Conservation (phyloP, 2,797 vertebrate species). For the Thripadectes ignobilis region DNA sequence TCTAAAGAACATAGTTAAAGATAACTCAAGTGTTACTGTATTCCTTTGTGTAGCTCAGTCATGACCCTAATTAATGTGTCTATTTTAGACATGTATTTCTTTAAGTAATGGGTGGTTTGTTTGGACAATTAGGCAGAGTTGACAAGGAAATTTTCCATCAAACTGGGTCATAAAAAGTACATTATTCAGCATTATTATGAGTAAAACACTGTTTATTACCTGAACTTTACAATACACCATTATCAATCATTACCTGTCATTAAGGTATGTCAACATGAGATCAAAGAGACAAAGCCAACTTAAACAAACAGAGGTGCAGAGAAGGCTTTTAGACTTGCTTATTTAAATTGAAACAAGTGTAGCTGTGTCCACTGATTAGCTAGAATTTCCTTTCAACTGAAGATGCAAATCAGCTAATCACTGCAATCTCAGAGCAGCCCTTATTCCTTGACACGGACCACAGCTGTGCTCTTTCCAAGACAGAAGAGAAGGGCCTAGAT, state of each 20-base stretch:
- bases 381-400: conserved; percentile 63
- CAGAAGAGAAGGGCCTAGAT: not conserved
- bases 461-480: conserved; percentile 28
- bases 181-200: conserved; percentile 87
- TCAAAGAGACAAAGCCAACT: conserved; percentile 81
- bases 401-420: conserved; percentile 66
- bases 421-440: conserved; percentile 14
- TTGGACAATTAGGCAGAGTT: conserved; percentile 82
- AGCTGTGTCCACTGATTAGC: conserved; percentile 46
- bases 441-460: conserved; percentile 9
- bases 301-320: conserved; percentile 80
- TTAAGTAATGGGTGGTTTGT: conserved; percentile 84
- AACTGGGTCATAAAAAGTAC: conserved; percentile 85
- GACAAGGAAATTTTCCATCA: conserved; percentile 85
- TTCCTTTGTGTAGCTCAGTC: conserved; percentile 78
- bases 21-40: conserved; percentile 81
- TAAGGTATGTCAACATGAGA: conserved; percentile 85
- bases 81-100: conserved; percentile 77
- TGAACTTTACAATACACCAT: conserved; percentile 81
- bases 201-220: conserved; percentile 84
- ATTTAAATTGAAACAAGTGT: conserved; percentile 68
- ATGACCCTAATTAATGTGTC: conserved; percentile 85
- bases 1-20: conserved; percentile 81
- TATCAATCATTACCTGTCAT: conserved; percentile 88
- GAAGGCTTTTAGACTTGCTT: conserved; percentile 68